A percentile compares a stretch with the other conserved stretches of the same genome.
Evolutionary conservation across 2,797 vertebrate species (phyloP).

Genomic region (Neosilurus mollespiculum): DNA sequence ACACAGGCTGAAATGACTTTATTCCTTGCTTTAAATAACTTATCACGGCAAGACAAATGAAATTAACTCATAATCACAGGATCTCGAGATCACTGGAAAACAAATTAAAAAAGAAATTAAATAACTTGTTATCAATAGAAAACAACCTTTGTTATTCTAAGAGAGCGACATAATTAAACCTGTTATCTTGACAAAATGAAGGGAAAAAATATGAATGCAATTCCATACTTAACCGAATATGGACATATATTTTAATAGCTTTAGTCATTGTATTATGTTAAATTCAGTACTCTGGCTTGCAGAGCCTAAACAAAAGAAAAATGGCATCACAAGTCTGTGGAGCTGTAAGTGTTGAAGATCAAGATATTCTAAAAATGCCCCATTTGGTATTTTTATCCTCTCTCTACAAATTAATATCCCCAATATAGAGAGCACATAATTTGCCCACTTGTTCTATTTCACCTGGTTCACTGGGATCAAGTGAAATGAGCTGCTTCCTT

Average conservation of each 20-base stretch:
- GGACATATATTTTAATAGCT: background rate
- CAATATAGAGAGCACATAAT: conserved; percentile 7
- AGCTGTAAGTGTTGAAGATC: background rate
- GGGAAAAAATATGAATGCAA: no score
- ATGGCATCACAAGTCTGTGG: background rate
- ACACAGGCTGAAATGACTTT: no score
- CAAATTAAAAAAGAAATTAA: no score
- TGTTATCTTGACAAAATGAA: no score
- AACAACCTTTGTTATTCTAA: no score
- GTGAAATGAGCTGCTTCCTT: background rate
- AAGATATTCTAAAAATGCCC: background rate
- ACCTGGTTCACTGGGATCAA: conserved; percentile 21
- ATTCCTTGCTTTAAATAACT: no score
- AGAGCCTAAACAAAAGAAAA: background rate
- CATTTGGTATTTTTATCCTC: background rate
- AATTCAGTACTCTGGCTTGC: background rate
- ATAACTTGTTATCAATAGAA: no score
- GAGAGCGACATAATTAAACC: no score
- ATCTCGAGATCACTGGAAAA: no score
- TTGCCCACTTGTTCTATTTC: conserved; percentile 22
- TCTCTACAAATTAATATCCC: background rate
- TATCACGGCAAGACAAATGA: no score
- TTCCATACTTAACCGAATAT: background rate
- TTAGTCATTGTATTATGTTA: background rate
- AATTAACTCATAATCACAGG: no score